Base-by-base conservation (phyloP, 2,797 vertebrate genomes). In the Pithecia hirsuta region DNA sequence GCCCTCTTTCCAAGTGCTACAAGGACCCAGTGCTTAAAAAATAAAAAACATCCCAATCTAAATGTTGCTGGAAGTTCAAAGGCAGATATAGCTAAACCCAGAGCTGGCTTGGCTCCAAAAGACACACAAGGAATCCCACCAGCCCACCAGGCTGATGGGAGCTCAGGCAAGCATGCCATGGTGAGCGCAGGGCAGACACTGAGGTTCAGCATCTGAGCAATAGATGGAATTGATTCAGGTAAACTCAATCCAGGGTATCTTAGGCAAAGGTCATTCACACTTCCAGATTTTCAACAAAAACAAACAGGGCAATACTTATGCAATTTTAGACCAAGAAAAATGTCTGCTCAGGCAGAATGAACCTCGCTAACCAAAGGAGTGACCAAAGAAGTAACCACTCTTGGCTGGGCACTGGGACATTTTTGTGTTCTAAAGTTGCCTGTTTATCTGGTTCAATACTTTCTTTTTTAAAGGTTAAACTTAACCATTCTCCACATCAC, bases 261-360 rank as follows among this genome's bases (percentile, higher is more conserved):
- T 1, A 64, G 52, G 13, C 70, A 90, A 90, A 70, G 12, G 9
- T 90, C 50, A 72, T 52, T 85, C 74, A 64, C 24, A 20, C 39
- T 72, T 89, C 30, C 50, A 91, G 33, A 91, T 55, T 79, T 96
- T 74, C 95, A 89, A 79, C 44, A 59, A 85, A 78, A 94, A 33
- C 44, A 88, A 90, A 75, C 17, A 50, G 93, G 24, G 64, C 48
- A 61, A 87, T 50, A 26, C 30, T 72, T 39, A 76, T 14, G 28
- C 55, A 82, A 81, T 79, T 67, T 46, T 36, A 93, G 70, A 94
- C 28, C 26, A 93, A 95, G 89, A 85, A 92, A 96, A 95, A 87
- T 36, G 33, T 83, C 83, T 92, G 33, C 24, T 55, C 39, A 48
- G 67, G 89, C 15, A 57, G 41, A 72, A 96, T 2, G 9, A 78